Base-by-base conservation (phyloP, 2,797 vertebrate genomes). In the Acrocephalus scirpaceus region DNA sequence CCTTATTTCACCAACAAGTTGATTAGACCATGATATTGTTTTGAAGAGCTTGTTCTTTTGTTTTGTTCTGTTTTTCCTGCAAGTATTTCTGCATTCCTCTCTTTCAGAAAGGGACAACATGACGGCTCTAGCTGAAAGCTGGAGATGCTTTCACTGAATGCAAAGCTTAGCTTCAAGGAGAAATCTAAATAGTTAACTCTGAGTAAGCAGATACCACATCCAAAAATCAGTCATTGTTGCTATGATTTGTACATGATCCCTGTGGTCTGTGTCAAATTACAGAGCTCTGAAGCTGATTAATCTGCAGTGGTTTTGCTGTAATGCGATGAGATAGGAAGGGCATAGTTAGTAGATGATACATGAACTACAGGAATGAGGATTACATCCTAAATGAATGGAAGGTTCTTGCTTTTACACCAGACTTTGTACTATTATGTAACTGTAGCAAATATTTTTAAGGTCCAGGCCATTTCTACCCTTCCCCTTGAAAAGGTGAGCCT, bases 231-330 rank as follows among this genome's bases (percentile, higher is more conserved):
- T 25, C 2, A 3, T 26, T 44, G 25, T n/a, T 87, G 32, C 34
- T 45, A 7, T 22, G 36, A 34, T 36, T 34, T 8, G 22, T 40
- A 4, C 0, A 0, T 7, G 38, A 50, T 61, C 22, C 29, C 34
- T 29, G 17, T 51, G 23, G n/a, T 67, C 11, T 58, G 13, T 60
- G n/a, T 44, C 42, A 53, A 30, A 42, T 64, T 21, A 13, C 19
- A 47, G 29, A 70, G 30, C 32, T 51, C 50, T 79, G 71, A 36
- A 38, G 9, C 32, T 57, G 50, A 44, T 19, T 61, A 9, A 76
- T 64, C 45, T 75, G 11, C 38, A 72, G 54, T 58, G 36, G 9
- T 71, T 84, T 36, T 47, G 42, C n/a, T 85, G 32, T 42, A 30
- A 48, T 2, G 7, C 29, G 36, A 42, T 91, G 58, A n/a, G 9